Base-by-base conservation (phyloP, 1,140 invertebrate species). In the Lasaia peninsularis region DNA sequence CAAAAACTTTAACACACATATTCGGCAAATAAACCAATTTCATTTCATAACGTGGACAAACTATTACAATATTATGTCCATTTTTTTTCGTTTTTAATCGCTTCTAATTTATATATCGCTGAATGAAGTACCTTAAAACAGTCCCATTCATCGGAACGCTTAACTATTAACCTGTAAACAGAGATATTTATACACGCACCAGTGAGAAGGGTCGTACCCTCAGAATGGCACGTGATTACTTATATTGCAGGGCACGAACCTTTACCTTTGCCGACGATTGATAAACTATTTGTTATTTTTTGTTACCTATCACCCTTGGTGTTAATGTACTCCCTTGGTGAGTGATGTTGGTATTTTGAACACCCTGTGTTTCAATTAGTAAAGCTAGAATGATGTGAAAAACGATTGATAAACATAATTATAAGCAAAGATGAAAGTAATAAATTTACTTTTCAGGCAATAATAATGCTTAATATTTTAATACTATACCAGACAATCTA, bases 161-260 rank as follows among this genome's bases (percentile, higher is more conserved):
- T 24, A 51, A 48, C 20, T n/a, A 48, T 48, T 48, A 48, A 48
- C 40, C 18, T 18, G 18, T 48, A 48, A 80, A 78, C 69, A 52
- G 63, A 69, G 75, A 67, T 81, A 81, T 78, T 78, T 82, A 67
- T 61, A 72, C 68, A 61, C 67, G 63, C 60, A 63, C 59, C 52
- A 65, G 50, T 56, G 50, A 28, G 67, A 71, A 67, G 77, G 75
- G 72, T 71, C 72, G 67, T 57, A 63, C 69, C 70, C 67, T 63
- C 63, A 58, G 28, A 7, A n/a, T 14, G 12, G 12, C 69, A 74
- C 78, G 73, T 76, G 75, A 75, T 82, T 80, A 78, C 67, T 65
- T 64, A 69, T 71, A 76, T 75, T 58, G 67, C 56, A 56, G 83
- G 79, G 75, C 75, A 67, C 70, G 78, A 75, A 65, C 79, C 70